Conservation (phyloP, 2,888 invertebrate species). For the Shargacucullia verbasci region DNA sequence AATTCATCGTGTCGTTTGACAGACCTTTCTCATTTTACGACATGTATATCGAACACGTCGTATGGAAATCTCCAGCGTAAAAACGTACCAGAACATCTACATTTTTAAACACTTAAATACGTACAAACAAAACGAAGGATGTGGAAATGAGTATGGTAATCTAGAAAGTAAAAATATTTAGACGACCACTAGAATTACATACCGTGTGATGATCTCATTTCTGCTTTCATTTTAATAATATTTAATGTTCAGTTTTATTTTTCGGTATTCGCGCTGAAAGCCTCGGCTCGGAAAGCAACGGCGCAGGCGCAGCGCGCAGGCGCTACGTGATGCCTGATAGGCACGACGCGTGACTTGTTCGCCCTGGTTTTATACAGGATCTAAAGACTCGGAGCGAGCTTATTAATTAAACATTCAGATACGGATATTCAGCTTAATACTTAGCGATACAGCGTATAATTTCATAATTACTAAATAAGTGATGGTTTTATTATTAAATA, state of each 20-base stretch:
- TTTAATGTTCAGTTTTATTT: constrained; percentile 55
- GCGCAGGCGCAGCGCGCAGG: constrained; percentile 44
- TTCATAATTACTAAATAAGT: constrained; percentile 15
- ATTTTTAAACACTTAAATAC: constrained; percentile 34
- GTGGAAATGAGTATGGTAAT: constrained; percentile 54
- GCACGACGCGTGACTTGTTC: constrained; percentile 83
- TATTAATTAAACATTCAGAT: constrained; percentile 80
- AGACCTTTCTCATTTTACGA: constrained; percentile 86
- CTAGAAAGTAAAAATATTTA: constrained; percentile 63
- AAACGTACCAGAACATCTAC: constrained; percentile 29
- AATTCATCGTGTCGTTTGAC: constrained; percentile 85
- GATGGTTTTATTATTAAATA: neutral
- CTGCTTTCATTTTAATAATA: constrained; percentile 61
- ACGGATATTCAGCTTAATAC: constrained; percentile 58
- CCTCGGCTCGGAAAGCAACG: constrained; percentile 29
- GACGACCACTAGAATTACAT: constrained; percentile 59
- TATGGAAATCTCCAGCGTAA: constrained; percentile 51
- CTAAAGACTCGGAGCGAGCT: constrained; percentile 73
- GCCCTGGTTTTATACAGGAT: constrained; percentile 86
- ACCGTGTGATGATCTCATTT: constrained; percentile 60
- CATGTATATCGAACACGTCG: constrained; percentile 57
- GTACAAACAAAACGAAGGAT: constrained; percentile 49
- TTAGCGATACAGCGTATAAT: constrained; percentile 24
- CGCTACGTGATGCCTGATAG: constrained; percentile 73
- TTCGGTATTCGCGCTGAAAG: constrained; percentile 45